These are phyloP conservation scores for Arremon brunneinucha DNA, from an alignment of 2,797 vertebrate species.

Conservation along the genomic window DNA sequence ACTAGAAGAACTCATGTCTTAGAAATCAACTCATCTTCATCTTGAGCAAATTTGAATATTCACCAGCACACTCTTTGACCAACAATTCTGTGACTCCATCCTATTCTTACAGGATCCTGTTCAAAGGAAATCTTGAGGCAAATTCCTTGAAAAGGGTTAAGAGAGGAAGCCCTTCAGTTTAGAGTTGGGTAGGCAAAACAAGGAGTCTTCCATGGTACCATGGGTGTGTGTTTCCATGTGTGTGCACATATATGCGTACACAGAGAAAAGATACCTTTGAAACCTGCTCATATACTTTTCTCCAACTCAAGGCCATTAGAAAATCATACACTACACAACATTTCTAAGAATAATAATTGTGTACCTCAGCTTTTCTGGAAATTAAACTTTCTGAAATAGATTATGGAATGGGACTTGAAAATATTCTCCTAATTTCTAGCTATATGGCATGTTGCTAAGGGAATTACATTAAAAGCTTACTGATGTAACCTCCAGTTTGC, in stretches of 20 bases:
- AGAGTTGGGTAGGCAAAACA: not conserved
- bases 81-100: not conserved
- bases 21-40: not conserved
- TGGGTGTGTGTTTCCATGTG: accelerated
- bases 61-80: not conserved
- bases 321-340: accelerated
- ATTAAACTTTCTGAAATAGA: not conserved
- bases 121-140: not conserved
- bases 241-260: accelerated
- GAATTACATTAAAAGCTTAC: not conserved
- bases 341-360: not conserved
- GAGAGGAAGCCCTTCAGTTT: not conserved
- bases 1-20: not conserved
- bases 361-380: not conserved
- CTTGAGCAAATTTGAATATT: not conserved
- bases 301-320: not conserved
- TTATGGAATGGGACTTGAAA: not conserved
- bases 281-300: not conserved
- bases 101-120: not conserved
- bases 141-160: not conserved
- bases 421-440: not conserved
- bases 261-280: not conserved
- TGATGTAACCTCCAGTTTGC: not conserved
- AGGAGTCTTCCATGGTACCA: not conserved
- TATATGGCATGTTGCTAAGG: not conserved